Conservation (phyloP, 1,140 invertebrate genomes). For the Lasioglossum albipes region DNA sequence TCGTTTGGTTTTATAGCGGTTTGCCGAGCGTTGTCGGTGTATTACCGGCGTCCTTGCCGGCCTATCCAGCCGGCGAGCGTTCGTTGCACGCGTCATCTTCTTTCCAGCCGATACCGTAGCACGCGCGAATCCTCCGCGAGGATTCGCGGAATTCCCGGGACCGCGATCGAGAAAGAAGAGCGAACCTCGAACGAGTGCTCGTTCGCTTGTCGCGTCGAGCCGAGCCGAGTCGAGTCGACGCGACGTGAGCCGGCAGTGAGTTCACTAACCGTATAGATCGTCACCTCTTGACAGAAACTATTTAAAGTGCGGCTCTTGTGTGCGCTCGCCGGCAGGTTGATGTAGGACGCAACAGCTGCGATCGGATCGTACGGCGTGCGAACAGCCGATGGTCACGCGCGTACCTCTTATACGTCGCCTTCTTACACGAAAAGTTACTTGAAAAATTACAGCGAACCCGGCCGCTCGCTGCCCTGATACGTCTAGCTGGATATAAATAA, state of each 20-base stretch:
- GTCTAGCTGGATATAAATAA: too few species aligned
- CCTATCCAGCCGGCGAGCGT: not conserved
- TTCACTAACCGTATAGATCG: constrained; percentile 65
- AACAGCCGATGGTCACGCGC: constrained; percentile 56
- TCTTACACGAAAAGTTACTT: constrained; percentile 48
- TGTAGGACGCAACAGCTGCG: constrained; percentile 65
- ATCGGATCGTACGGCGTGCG: constrained; percentile 62
- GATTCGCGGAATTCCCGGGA: not conserved
- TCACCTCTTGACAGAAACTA: constrained; percentile 60
- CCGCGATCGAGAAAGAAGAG: not conserved
- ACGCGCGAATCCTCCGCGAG: not conserved
- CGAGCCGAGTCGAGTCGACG: too few species aligned
- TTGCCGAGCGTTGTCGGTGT: not conserved
- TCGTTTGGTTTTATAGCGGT: constrained; percentile 26
- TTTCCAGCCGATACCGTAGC: not conserved
- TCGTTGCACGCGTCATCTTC: not conserved
- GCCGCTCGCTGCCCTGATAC: too few species aligned
- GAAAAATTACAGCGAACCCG: constrained; percentile 23
- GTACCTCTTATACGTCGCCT: constrained; percentile 55
- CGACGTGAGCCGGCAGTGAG: constrained; percentile 18
- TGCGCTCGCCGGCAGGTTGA: constrained; percentile 45
- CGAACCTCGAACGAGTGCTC: not conserved
- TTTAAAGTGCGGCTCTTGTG: constrained; percentile 56
- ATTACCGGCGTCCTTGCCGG: not conserved
- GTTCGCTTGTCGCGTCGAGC: not conserved